A percentile compares a stretch with the other conserved stretches of the same genome.
These are phyloP conservation scores for Sinocyclocheilus grahami DNA, from an alignment of 2,113 vertebrate species.

Conservation along the genomic window DNA sequence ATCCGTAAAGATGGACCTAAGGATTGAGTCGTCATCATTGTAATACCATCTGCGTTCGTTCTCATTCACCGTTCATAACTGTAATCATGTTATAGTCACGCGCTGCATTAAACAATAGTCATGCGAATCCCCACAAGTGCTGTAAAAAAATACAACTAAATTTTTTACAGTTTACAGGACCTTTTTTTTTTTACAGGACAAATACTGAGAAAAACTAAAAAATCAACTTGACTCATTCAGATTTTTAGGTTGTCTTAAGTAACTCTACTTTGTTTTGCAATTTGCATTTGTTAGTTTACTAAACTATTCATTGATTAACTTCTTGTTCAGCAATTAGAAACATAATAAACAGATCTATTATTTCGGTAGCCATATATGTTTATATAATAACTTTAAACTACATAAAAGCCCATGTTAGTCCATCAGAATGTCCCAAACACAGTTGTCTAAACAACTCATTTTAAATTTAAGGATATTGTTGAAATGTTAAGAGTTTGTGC, in stretches of 20 bases:
- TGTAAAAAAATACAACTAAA: neutral
- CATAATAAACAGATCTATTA: no score
- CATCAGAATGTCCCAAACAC: neutral
- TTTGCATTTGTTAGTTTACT: no score
- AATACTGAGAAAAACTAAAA: neutral
- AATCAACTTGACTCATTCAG: neutral
- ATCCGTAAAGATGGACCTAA: conserved; percentile 13
- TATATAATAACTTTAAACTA: neutral
- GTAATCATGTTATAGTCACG: neutral
- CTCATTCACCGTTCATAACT: neutral
- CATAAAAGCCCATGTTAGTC: neutral
- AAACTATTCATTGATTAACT: no score
- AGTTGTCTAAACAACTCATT: no score
- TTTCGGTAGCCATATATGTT: neutral
- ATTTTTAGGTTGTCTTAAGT: neutral
- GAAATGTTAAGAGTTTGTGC: neutral
- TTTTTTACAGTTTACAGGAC: neutral
- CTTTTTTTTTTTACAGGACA: no score
- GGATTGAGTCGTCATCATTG: neutral
- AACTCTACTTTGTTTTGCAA: neutral
- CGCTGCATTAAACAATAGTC: neutral
- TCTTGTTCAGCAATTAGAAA: no score
- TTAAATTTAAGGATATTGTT: neutral
- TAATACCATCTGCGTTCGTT: neutral
- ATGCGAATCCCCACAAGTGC: neutral